phyloP scores from a whole-genome alignment of 2,888 invertebrate species.

The Onchidella celtica region DNA sequence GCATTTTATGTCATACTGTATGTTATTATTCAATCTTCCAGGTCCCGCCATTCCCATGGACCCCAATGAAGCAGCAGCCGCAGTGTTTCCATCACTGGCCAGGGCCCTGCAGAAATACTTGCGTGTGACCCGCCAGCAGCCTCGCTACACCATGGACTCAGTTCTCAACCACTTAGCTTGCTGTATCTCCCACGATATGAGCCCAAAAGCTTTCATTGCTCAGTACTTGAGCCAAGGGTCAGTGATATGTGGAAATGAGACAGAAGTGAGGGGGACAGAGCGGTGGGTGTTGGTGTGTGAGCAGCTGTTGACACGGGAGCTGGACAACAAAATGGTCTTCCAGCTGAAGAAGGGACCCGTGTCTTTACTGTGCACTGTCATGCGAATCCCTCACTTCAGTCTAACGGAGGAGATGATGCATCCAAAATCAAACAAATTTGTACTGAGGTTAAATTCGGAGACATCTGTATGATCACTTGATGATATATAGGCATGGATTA shows the following conservation, averaged over 20 bases:
- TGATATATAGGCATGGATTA: too few species aligned
- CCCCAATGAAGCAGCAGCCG: slow-evolving; percentile 97
- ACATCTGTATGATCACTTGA: slow-evolving; percentile 91
- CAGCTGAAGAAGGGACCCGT: slow-evolving; percentile 88
- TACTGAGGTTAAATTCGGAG: slow-evolving; percentile 95
- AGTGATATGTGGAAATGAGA: slow-evolving; percentile 74
- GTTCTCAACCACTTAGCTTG: slow-evolving; percentile 94
- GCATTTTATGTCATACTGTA: too few species aligned
- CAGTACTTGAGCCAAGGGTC: slow-evolving; percentile 93
- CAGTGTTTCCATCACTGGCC: slow-evolving; percentile 98
- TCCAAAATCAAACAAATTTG: slow-evolving; percentile 97
- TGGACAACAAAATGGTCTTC: slow-evolving; percentile 91
- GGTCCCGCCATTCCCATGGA: slow-evolving; percentile 91
- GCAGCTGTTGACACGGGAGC: slow-evolving; percentile 91
- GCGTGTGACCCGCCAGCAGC: slow-evolving; percentile 96
- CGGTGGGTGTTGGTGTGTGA: slow-evolving; percentile 98
- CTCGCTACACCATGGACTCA: slow-evolving; percentile 95
- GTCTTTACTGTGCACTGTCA: slow-evolving; percentile 92
- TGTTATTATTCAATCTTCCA: slow-evolving; percentile 55
- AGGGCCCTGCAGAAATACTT: slow-evolving; percentile 97
- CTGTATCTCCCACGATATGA: slow-evolving; percentile 95
- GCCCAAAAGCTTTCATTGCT: slow-evolving; percentile 96
- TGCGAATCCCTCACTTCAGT: slow-evolving; percentile 94
- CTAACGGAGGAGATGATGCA: slow-evolving; percentile 97
- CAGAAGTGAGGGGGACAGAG: slow-evolving; percentile 83